Percentiles rank a stretch among this genome's conserved stretches.
Conservation (phyloP, 2,888 invertebrate species). For the Plagodis pulveraria region DNA sequence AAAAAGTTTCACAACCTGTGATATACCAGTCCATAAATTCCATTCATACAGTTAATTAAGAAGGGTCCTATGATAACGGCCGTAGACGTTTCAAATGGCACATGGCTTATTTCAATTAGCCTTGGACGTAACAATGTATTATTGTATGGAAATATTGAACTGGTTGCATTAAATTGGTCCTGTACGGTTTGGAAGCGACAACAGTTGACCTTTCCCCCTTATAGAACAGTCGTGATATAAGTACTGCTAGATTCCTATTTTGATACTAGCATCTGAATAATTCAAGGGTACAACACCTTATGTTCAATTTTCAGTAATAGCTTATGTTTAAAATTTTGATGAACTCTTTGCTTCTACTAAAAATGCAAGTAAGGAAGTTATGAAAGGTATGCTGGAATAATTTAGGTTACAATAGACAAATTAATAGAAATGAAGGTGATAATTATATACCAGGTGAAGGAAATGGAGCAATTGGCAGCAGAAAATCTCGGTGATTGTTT, state of each 20-base stretch:
- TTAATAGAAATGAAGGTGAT: too few relatives aligned
- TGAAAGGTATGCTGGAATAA: too few relatives aligned
- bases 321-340: too few relatives aligned
- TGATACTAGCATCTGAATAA: slow-evolving; percentile 12
- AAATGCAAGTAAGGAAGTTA: too few relatives aligned
- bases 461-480: too few relatives aligned
- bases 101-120: slow-evolving; percentile 70
- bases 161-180: slow-evolving; percentile 66
- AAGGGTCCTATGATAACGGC: slow-evolving; percentile 30
- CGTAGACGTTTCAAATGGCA: slow-evolving; percentile 41
- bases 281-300: slow-evolving; percentile 3
- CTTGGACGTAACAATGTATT: slow-evolving; percentile 70
- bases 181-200: slow-evolving; percentile 58
- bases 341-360: too few relatives aligned
- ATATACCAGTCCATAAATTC: slow-evolving; percentile 30
- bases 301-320: too few relatives aligned
- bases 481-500: too few relatives aligned
- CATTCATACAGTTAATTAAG: slow-evolving; percentile 39
- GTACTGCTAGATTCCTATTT: slow-evolving; percentile 29
- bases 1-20: slow-evolving; percentile 8
- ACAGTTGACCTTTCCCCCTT: slow-evolving; percentile 65
- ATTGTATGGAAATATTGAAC: slow-evolving; percentile 80
- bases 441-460: too few relatives aligned
- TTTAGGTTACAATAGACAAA: too few relatives aligned
- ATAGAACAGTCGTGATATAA: slow-evolving; percentile 33